These are phyloP conservation scores for Simalia tracyae DNA, from an alignment of 2,797 vertebrate species.

Conservation along the genomic window DNA sequence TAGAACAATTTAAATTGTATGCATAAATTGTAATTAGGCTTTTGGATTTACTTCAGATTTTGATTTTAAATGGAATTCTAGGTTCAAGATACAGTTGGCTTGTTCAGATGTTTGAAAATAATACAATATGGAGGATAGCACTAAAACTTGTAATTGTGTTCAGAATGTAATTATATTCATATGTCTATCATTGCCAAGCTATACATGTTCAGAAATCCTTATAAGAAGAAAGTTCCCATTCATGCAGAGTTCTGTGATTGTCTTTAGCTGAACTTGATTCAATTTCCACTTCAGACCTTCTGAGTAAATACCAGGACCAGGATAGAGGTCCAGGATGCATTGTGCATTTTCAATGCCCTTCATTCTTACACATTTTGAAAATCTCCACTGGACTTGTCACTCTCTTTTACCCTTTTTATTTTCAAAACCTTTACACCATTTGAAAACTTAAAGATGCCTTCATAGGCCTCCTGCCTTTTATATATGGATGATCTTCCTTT, in stretches of 20 bases:
- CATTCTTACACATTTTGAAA: background rate
- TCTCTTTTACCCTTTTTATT: background rate
- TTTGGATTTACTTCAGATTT: background rate
- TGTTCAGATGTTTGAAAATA: background rate
- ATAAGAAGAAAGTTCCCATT: background rate
- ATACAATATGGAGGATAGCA: background rate
- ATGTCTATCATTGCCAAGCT: background rate
- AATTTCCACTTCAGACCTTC: background rate
- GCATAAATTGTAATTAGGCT: background rate
- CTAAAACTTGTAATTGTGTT: background rate
- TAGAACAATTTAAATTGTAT: background rate
- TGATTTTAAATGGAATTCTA: background rate
- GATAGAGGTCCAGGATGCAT: background rate
- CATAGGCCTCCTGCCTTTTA: background rate
- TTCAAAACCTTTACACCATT: background rate
- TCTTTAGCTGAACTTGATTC: background rate
- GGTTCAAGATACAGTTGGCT: background rate
- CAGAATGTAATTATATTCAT: background rate
- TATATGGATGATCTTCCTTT: background rate
- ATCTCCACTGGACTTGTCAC: background rate
- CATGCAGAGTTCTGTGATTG: background rate
- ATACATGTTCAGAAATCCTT: background rate
- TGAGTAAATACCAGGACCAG: background rate
- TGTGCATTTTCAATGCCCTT: background rate
- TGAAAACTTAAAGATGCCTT: background rate